These are phyloP conservation scores for Aplodontia rufa DNA, from an alignment of 2,113 vertebrate genomes.

Conservation along the genomic window DNA sequence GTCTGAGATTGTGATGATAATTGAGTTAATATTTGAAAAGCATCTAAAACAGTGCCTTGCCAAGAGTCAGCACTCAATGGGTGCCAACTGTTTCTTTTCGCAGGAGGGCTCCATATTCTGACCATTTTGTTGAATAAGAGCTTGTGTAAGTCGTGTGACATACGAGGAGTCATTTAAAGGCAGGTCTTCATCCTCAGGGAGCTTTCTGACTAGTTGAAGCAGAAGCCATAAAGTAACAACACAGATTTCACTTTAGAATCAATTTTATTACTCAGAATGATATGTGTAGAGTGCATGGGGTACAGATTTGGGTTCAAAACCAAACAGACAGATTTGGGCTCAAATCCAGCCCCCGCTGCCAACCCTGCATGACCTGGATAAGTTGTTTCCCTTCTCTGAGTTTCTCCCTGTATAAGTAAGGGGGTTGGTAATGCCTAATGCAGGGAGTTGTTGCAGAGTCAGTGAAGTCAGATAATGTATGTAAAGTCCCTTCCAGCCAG, in stretches of 20 bases:
- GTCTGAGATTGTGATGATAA: background rate
- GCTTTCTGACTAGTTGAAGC: background rate
- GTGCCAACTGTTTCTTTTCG: background rate
- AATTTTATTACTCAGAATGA: too few species aligned
- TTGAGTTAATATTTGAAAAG: background rate
- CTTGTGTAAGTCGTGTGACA: background rate
- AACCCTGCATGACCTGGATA: background rate
- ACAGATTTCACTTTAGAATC: too few species aligned
- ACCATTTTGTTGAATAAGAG: background rate
- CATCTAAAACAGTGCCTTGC: background rate
- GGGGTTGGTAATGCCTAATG: background rate
- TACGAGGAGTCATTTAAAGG: background rate
- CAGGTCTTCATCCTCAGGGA: background rate
- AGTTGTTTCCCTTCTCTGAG: too few species aligned
- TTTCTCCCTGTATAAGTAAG: too few species aligned
- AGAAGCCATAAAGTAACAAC: background rate
- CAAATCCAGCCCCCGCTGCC: background rate
- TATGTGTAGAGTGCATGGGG: background rate
- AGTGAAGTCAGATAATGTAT: background rate
- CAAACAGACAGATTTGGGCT: background rate
- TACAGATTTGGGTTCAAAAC: background rate
- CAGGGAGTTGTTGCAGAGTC: background rate
- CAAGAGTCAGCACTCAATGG: background rate
- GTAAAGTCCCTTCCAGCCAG: background rate
- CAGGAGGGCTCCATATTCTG: background rate